These are phyloP conservation scores for Macroglossus sobrinus DNA, from an alignment of 2,113 vertebrate genomes.

Conservation along the genomic window DNA sequence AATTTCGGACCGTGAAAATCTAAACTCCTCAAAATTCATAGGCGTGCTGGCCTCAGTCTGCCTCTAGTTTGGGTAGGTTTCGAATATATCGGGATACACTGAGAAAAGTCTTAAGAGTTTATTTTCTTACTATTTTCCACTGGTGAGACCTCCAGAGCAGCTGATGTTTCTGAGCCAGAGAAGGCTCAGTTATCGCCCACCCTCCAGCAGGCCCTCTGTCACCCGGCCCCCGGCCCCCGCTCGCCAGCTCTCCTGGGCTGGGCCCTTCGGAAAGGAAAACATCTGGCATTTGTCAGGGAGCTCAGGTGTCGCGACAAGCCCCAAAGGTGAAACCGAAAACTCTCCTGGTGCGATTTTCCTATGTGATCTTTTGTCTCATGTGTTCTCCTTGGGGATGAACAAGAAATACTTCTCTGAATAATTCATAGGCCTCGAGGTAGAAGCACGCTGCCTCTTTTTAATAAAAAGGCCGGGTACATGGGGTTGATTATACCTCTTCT, in stretches of 20 bases:
- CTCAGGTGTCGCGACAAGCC: slow-evolving; percentile 71
- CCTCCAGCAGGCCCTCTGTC: neutral
- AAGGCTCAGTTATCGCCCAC: neutral
- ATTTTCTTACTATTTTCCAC: neutral
- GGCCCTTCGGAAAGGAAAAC: slow-evolving; percentile 39
- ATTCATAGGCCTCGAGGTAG: slow-evolving; percentile 72
- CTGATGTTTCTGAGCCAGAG: neutral
- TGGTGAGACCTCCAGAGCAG: neutral
- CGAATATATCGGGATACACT: neutral
- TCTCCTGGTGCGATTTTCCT: slow-evolving; percentile 60
- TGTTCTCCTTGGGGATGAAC: slow-evolving; percentile 74
- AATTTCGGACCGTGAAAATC: neutral
- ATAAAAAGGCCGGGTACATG: slow-evolving; percentile 52
- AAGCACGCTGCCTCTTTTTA: slow-evolving; percentile 64
- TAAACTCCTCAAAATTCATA: neutral
- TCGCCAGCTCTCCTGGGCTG: neutral
- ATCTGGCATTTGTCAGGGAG: slow-evolving; percentile 60
- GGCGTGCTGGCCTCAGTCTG: neutral
- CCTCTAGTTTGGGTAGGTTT: neutral
- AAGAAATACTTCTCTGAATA: slow-evolving; percentile 79
- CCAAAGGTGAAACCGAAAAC: slow-evolving; percentile 76
- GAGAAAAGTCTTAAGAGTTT: neutral
- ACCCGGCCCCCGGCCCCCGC: neutral
- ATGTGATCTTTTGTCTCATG: slow-evolving; percentile 78
- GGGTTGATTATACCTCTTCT: slow-evolving; percentile 33